phyloP scores from a whole-genome alignment of 2,797 vertebrate genomes.

The Scolopax rusticola region DNA sequence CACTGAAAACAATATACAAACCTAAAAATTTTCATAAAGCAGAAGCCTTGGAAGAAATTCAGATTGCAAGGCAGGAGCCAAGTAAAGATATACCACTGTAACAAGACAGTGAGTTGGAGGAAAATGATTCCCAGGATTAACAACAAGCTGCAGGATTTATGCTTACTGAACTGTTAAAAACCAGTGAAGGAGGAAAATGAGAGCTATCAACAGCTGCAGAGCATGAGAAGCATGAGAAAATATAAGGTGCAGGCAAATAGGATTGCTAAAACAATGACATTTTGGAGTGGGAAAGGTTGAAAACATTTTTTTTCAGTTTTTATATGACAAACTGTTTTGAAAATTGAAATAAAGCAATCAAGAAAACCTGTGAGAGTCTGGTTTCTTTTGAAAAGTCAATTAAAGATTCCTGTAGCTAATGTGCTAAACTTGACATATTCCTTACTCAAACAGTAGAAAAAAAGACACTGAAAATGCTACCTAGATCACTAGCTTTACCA shows the following conservation, averaged over 20 bases:
- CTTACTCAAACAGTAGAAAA: background rate
- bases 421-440: background rate
- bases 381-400: background rate
- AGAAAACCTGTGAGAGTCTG: background rate
- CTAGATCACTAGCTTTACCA: background rate
- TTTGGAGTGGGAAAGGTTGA: background rate
- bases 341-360: constrained; percentile 8
- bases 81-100: background rate
- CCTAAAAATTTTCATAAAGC: background rate
- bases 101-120: background rate
- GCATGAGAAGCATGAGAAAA: background rate
- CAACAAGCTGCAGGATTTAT: constrained; percentile 29
- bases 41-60: background rate
- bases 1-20: background rate
- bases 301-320: background rate
- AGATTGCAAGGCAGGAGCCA: background rate
- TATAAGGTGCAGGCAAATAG: background rate
- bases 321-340: background rate
- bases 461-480: background rate
- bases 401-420: background rate
- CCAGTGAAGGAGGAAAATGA: constrained; percentile 17
- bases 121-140: constrained; percentile 38
- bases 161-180: constrained; percentile 49
- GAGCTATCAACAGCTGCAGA: constrained; percentile 23
- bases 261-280: background rate